A percentile compares a stretch with the other conserved stretches of the same genome.
phyloP scores from a whole-genome alignment of 1,140 invertebrate genomes.

The Adelges cooleyi region DNA sequence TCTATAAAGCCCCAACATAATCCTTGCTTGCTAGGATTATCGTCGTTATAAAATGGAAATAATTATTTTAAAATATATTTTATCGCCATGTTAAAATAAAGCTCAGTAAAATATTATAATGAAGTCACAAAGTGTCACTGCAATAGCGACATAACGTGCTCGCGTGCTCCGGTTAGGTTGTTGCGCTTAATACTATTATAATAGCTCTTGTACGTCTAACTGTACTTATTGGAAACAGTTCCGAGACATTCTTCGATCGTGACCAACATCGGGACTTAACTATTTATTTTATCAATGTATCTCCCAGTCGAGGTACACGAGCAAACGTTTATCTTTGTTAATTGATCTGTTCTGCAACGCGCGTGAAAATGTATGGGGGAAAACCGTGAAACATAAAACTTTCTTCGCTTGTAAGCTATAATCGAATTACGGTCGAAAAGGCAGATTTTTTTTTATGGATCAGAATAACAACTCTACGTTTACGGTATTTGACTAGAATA shows the following conservation, averaged over 20 bases:
- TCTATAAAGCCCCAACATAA: no score
- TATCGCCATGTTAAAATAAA: no score
- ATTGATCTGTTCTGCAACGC: neutral
- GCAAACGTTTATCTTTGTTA: conserved; percentile 7
- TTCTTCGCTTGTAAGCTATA: neutral
- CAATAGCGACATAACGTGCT: no score
- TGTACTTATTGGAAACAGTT: neutral
- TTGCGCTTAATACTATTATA: no score
- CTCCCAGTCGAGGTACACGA: no score
- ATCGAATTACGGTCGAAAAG: no score
- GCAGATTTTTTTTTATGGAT: no score
- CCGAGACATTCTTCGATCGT: neutral
- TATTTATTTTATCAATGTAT: neutral
- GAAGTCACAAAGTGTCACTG: neutral
- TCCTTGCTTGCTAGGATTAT: no score
- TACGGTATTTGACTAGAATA: conserved; percentile 15
- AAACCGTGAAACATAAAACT: neutral
- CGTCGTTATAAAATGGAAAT: no score
- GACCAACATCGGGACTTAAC: conserved; percentile 17
- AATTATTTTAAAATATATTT: no score
- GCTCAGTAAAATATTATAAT: no score
- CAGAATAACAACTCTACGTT: neutral
- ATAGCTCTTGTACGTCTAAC: no score
- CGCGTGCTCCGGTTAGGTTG: neutral
- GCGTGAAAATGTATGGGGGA: neutral